Evolutionary conservation across 1,140 invertebrate genomes (phyloP).

Genomic region (Drosophila repletoides): DNA sequence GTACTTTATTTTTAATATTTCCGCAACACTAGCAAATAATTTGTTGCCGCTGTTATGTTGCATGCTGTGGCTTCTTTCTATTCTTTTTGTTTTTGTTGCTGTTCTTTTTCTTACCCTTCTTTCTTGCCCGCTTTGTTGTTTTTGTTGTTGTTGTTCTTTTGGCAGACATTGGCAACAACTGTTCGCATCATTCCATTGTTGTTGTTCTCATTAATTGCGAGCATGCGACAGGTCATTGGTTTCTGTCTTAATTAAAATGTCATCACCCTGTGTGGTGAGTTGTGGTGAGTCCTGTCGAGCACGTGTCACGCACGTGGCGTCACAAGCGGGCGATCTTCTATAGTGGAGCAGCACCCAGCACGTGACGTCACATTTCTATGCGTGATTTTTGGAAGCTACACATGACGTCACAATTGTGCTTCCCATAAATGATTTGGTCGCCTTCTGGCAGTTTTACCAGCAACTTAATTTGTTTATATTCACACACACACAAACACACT

Average conservation of each 20-base stretch:
- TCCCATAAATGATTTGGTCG: too few species aligned
- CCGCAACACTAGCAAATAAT: conserved; percentile 55
- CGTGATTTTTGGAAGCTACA: too few species aligned
- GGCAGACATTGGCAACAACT: conserved; percentile 76
- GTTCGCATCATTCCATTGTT: conserved; percentile 80
- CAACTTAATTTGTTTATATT: too few species aligned
- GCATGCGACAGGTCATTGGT: conserved; percentile 23
- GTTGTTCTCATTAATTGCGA: conserved; percentile 61
- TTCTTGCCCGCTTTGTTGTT: too few species aligned
- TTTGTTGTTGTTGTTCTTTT: conserved; percentile 43
- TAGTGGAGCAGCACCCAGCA: too few species aligned
- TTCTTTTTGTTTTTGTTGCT: conserved; percentile 25
- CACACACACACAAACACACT: too few species aligned
- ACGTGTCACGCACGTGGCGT: too few species aligned
- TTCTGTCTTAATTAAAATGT: conserved; percentile 35
- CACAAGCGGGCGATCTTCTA: too few species aligned
- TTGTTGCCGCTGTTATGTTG: conserved; percentile 47
- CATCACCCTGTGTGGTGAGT: conserved; percentile 16
- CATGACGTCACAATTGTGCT: too few species aligned
- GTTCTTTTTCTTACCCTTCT: not conserved
- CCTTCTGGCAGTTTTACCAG: too few species aligned
- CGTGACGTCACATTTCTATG: too few species aligned
- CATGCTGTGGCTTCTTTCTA: conserved; percentile 45
- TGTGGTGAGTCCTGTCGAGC: conserved; percentile 15
- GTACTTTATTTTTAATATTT: conserved; percentile 76